Evolutionary conservation across 2,888 invertebrate species (phyloP), one percentile per base, ranked within the genome.

Genomic region (Leptodirus hochenwartii): DNA sequence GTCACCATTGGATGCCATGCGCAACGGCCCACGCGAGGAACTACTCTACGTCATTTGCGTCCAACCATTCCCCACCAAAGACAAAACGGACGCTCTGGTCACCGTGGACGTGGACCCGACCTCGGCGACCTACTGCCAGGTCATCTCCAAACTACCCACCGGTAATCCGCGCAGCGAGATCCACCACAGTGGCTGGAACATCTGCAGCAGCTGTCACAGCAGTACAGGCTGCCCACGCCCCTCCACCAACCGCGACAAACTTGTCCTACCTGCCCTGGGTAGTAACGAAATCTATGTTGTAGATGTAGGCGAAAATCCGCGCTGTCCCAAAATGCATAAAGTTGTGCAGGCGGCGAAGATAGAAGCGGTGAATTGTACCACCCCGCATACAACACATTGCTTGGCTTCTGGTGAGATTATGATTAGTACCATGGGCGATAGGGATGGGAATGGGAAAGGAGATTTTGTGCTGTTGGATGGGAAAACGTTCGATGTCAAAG

Each of bases 171-270:
- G 75, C 0, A 87, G 96, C 46, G 96, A 96, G 51, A 56, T 96
- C 0, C 96, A 96, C 50, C 96, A 96, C 50, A 76, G 78, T 23
- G 95, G 95, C 0, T 96, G 95, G 95, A 95, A 96, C 50, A 74
- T 87, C 1, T 96, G 96, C 52, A 88, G 90, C 41, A 91, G 91
- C 53, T 95, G 93, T 51, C 69, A 79, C 50, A 47, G 53, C 22
- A 41, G 48, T 20, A 47, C 54, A 36, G 52, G 56, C 1, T 49
- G 53, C 31, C 43, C 43, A 27, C 38, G 39, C 22, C 51, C 59
- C 9, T 29, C 17, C 1, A 57, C 69, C 4, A 66, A 64, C 33
- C 63, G 95, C 13, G 69, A 87, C 50, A 73, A 79, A 24, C 57
- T 96, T 20, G 68, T 96, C 4, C 50, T 93, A 35, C 93, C 95